Evolutionary conservation across 2,888 invertebrate species (phyloP), one percentile per base, ranked within the genome.

Genomic region (Chymomyza fuscimana): DNA sequence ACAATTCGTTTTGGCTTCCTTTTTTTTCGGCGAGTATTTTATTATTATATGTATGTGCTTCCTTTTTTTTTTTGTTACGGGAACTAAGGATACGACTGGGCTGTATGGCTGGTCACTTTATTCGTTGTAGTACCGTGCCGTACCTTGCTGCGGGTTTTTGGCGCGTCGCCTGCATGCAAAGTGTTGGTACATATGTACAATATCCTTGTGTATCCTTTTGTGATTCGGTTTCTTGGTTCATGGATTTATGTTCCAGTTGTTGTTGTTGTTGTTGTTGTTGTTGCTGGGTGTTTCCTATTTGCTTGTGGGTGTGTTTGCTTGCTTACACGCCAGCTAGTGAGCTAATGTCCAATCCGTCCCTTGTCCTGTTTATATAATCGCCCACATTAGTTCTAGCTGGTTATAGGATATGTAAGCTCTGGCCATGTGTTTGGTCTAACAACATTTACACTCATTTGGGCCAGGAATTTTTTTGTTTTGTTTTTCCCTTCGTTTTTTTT

Each of bases 1-100:
- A 90, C 90, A 89, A 90, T 90, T 90, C 90, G 87, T 85, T 88
- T 81, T 85, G 88, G 90, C 82, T 90, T 83, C 80, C 87, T 83
- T 81, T 86, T 25, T 83, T 78, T 76, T 81, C 67, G 58, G 65
- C 51, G 70, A 80, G 86, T 85, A 76, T 86, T 83, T 83, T 79
- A 89, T 85, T 89, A 89, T 85, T 87, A 87, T 86, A 76, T 82
- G 82, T 74, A 46, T 67, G 32, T 61, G 76, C 79, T 76, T 79
- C 79, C 80, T 76, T 76, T 77, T 76, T 59, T 52, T 79, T 82
- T 78, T 78, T 79, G 63, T 63, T 63, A 61, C 72, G 87, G 84
- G 85, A 46, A 46, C 40, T 46, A 46, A 46, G 40, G 40, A 46
- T 61, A 12, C 32, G 32, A n/a, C 29, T 52, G 10, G 58, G 22